Evolutionary conservation across 1,140 invertebrate species (phyloP).

Genomic region (Drosophila sulfurigaster): DNA sequence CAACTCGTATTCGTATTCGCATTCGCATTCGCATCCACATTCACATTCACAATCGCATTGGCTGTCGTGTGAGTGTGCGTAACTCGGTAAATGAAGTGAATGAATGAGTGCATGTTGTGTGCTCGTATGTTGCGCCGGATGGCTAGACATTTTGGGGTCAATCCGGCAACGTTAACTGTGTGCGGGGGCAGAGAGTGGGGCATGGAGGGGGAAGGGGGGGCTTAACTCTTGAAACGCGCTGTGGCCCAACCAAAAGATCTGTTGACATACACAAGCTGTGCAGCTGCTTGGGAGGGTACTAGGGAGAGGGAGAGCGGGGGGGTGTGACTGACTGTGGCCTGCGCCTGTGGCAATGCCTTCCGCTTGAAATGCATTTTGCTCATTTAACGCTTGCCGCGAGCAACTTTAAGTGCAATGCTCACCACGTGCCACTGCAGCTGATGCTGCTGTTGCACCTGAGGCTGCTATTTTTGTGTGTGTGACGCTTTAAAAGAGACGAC

Average conservation of each 20-base stretch:
- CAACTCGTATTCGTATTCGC: constrained; percentile 30
- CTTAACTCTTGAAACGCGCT: not conserved
- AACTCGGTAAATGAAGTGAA: constrained; percentile 81
- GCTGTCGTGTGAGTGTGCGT: constrained; percentile 61
- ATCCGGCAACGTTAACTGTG: constrained; percentile 17
- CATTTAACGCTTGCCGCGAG: constrained; percentile 41
- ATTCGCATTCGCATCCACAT: constrained; percentile 12
- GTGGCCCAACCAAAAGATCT: constrained; percentile 42
- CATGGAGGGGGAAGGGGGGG: not conserved
- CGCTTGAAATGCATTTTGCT: constrained; percentile 54
- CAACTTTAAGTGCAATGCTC: constrained; percentile 30
- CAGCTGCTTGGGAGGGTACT: constrained; percentile 9
- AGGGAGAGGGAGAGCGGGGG: not conserved
- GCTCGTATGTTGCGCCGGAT: constrained; percentile 50
- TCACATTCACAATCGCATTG: constrained; percentile 2
- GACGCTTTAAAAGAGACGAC: constrained; percentile 37
- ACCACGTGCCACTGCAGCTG: constrained; percentile 2
- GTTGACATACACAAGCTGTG: constrained; percentile 56
- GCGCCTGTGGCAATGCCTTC: constrained; percentile 21
- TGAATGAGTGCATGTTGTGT: constrained; percentile 79
- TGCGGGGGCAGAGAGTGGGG: not conserved
- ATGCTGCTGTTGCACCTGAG: constrained; percentile 1
- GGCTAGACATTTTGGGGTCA: constrained; percentile 72
- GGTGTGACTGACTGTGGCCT: not conserved
- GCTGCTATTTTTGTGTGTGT: constrained; percentile 35